Evolutionary conservation across 2,113 vertebrate genomes (phyloP), one percentile per base, ranked within the genome.

Genomic region (Orthonyx spaldingii): DNA sequence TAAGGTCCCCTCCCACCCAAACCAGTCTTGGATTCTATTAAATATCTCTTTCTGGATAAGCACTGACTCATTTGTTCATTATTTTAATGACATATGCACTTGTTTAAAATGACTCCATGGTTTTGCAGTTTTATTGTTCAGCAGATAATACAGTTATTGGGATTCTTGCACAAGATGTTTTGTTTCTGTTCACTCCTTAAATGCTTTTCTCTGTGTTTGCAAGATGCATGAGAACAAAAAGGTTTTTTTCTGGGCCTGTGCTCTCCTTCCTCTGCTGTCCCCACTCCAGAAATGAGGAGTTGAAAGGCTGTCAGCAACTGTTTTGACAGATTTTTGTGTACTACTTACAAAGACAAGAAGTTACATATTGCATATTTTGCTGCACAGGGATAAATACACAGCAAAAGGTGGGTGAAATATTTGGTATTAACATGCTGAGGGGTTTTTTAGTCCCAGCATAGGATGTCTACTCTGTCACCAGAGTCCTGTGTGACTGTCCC

Each of bases 251-350:
- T n/a, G 74, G 47, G 24, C 23, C 64, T 41, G 32, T 65, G 44
- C 27, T 60, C 49, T 42, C 49, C 22, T 71, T 65, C 32, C 59
- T 76, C n/a, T 87, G 55, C 78, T 85, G 65, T 84, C 39, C n/a
- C 26, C 6, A 1, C 56, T 89, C 63, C 65, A 41, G n/a, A n/a
- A 82, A 0, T 49, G 47, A 74, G 17, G 27, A 86, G 59, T 5
- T 68, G 59, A 77, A 91, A 66, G 44, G 39, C 47, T 89, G 77
- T 89, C 65, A 94, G 65, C 84, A 47, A 13, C 60, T 68, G 44
- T 39, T 81, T 22, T 66, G 77, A 84, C 60, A 89, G 47, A 78
- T 71, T 63, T 87, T 47, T 3, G 0, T 42, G 39, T 71, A 41
- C 35, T 76, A 3, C 49, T 63, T 55, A 59, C 6, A 37, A 74